Conservation (phyloP, 2,113 vertebrate species). For the Meleagris gallopavo region DNA sequence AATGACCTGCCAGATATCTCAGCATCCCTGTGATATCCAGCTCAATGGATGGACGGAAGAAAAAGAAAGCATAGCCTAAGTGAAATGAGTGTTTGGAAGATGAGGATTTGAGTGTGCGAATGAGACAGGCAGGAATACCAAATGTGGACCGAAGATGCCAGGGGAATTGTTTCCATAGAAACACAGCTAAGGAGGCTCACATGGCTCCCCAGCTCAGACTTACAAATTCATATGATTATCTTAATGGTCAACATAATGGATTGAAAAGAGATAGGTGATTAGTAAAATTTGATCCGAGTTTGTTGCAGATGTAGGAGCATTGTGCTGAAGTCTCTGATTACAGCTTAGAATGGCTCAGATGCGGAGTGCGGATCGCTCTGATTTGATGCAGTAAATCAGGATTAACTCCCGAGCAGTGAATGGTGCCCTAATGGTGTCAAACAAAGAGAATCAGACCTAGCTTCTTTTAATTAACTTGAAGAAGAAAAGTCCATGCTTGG, state of each 20-base stretch:
- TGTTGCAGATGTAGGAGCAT: constrained; percentile 17
- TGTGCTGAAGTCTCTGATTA: constrained; percentile 8
- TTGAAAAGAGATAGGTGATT: constrained; percentile 36
- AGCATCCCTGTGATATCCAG: neutral
- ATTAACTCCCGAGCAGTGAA: neutral
- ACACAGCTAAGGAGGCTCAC: constrained; percentile 50
- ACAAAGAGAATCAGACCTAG: constrained; percentile 1
- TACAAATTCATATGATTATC: constrained; percentile 58
- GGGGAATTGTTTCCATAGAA: constrained; percentile 76
- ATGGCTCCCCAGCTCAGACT: constrained; percentile 44
- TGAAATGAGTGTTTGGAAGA: neutral
- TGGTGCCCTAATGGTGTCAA: neutral
- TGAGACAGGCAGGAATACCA: constrained; percentile 65
- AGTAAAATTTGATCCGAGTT: neutral
- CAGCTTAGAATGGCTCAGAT: neutral
- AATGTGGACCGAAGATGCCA: constrained; percentile 37
- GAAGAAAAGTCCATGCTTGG: neutral
- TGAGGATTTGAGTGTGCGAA: neutral
- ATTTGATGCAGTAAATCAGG: constrained; percentile 36
- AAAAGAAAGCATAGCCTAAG: neutral
- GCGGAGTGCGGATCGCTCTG: neutral
- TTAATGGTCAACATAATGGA: constrained; percentile 56
- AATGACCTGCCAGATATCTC: neutral
- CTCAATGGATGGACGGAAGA: neutral
- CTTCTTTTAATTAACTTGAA: constrained; percentile 29